phyloP scores from a whole-genome alignment of 2,797 vertebrate genomes.

The Lacerta viridis region DNA sequence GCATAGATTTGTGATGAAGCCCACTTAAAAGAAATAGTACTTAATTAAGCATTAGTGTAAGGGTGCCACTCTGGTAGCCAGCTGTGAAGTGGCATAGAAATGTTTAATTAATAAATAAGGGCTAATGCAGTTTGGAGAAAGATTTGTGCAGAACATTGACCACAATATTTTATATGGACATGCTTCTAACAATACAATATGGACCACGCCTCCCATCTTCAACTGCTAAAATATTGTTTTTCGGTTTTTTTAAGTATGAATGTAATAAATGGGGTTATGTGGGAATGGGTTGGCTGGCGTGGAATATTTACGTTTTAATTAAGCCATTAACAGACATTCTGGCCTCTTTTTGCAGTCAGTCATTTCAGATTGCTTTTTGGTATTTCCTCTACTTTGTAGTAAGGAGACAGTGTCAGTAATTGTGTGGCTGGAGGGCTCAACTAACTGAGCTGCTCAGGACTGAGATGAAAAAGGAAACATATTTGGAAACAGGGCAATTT shows the following conservation, averaged over 20 bases:
- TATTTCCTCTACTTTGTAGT: not conserved
- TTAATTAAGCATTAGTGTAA: not conserved
- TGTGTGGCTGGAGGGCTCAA: not conserved
- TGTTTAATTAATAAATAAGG: not conserved
- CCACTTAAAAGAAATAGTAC: not conserved
- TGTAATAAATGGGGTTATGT: not conserved
- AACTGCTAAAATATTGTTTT: not conserved
- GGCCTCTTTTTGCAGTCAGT: not conserved
- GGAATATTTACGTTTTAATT: not conserved
- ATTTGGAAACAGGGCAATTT: conserved; percentile 28
- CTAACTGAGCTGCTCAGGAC: not conserved
- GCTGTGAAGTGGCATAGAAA: not conserved
- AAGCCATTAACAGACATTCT: not conserved
- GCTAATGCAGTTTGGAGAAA: no score
- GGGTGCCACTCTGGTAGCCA: not conserved
- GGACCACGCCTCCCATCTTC: not conserved
- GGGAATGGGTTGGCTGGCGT: not conserved
- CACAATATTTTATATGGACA: not conserved
- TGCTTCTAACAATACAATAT: not conserved
- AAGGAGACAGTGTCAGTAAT: not conserved
- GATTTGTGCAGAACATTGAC: conserved; percentile 2
- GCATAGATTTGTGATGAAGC: not conserved
- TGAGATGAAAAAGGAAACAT: conserved; percentile 6
- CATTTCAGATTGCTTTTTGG: not conserved
- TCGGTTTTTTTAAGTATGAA: not conserved